Conservation (phyloP, 1,140 invertebrate species). For the Drosophila murphyi region DNA sequence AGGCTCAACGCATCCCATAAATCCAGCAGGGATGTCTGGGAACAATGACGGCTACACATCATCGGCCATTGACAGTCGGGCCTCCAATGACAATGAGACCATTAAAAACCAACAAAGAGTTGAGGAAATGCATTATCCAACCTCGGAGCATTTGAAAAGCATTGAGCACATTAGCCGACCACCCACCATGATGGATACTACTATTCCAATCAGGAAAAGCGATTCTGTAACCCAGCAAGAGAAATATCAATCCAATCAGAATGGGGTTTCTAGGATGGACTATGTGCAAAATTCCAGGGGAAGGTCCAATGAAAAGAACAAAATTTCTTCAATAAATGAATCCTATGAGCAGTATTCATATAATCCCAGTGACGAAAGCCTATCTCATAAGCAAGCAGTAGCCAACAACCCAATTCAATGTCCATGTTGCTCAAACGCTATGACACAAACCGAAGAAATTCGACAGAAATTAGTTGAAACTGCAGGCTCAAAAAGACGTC, state of each 20-base stretch:
- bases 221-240: too few relatives aligned
- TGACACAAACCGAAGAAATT: not conserved
- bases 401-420: not conserved
- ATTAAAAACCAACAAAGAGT: not conserved
- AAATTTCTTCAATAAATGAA: too few relatives aligned
- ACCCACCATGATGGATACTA: not conserved
- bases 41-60: constrained; percentile 42
- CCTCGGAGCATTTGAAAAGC: not conserved
- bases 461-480: too few relatives aligned
- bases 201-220: not conserved
- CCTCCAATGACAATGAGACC: not conserved
- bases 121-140: not conserved
- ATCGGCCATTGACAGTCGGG: constrained; percentile 37
- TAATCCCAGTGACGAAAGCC: not conserved
- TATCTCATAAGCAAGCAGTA: rapidly evolving
- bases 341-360: too few relatives aligned
- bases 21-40: not conserved
- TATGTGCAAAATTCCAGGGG: too few relatives aligned
- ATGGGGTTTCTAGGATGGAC: too few relatives aligned
- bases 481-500: too few relatives aligned
- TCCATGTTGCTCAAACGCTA: not conserved
- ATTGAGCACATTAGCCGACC: constrained; percentile 48
- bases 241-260: too few relatives aligned
- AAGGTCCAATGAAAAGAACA: too few relatives aligned
- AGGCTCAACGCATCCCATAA: not conserved